Conservation (phyloP, 2,888 invertebrate species). For the Diadegma fenestrale region DNA sequence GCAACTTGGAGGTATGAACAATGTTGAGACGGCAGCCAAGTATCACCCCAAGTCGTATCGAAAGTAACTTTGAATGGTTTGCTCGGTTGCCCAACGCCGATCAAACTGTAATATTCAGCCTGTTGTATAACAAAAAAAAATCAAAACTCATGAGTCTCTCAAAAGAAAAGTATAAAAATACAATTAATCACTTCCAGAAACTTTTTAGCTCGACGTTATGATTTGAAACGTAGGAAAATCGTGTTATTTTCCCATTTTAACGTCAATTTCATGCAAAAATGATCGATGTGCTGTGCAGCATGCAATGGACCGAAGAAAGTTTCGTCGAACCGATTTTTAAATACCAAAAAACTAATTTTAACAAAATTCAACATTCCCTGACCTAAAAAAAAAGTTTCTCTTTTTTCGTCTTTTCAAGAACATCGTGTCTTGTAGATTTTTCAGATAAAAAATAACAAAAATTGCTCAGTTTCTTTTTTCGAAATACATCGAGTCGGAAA, state of each 20-base stretch:
- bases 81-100: conserved; percentile 85
- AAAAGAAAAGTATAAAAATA: background rate
- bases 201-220: background rate
- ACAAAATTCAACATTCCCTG: no score
- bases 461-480: no score
- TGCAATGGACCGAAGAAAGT: no score
- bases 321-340: no score
- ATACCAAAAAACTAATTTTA: no score
- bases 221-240: background rate
- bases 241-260: background rate
- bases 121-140: conserved; percentile 69
- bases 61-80: conserved; percentile 85
- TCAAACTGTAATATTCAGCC: conserved; percentile 85
- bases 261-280: no score
- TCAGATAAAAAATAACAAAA: no score
- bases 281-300: no score
- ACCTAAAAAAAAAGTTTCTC: no score
- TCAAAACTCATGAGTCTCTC: background rate
- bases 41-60: conserved; percentile 85
- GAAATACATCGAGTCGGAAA: no score
- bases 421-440: no score
- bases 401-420: no score
- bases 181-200: background rate
- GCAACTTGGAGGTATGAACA: conserved; percentile 83
- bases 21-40: conserved; percentile 85